Base-by-base conservation (phyloP, 2,113 vertebrate genomes). In the Sialia sialis region DNA sequence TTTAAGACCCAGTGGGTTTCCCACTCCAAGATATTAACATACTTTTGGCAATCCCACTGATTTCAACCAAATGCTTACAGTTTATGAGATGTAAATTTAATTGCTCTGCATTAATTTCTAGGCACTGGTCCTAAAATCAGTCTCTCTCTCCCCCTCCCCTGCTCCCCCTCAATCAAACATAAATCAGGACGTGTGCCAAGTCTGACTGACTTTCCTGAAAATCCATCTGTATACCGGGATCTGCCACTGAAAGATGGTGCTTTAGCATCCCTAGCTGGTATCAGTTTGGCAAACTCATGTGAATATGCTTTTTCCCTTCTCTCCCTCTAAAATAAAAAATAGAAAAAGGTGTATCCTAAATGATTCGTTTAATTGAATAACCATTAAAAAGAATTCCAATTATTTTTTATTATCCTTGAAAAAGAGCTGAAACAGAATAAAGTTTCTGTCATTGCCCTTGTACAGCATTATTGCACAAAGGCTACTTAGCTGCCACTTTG, bases 81-180 rank as follows among this genome's bases (percentile, higher is more conserved):
- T 94, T 97, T 95, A 94, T 92, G 91, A 96, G 84, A 95, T 97
- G 91, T 97, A 97, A 97, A 96, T 95, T 95, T 97, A 96, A 94
- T 96, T 95, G 94, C 96, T 97, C 94, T 95, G 94, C 94, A 95
- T 97, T 97, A 97, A 96, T 96, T 94, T 95, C 89, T 95, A 95
- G 93, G 93, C 91, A 96, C 78, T 1, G n/a, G 63, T 97, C 96
- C 95, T 97, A 93, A 95, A 96, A 95, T 93, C 96, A 95, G 89
- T 95, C 95, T 93, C 81, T 95, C 87, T 68, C 51, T 48, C 90
- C 75, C 92, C 92, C 90, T 94, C 94, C 95, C 72, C 51, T 73
- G 10, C 4, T 90, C 94, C 92, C 93, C 95, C 96, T 94, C 94
- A 54, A 49, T 95, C 94, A 96, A 96, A 83, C 95, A 96, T 63